A percentile compares a stretch with the other conserved stretches of the same genome.
Evolutionary conservation across 2,113 vertebrate species (phyloP).

Genomic region (Procavia capensis): DNA sequence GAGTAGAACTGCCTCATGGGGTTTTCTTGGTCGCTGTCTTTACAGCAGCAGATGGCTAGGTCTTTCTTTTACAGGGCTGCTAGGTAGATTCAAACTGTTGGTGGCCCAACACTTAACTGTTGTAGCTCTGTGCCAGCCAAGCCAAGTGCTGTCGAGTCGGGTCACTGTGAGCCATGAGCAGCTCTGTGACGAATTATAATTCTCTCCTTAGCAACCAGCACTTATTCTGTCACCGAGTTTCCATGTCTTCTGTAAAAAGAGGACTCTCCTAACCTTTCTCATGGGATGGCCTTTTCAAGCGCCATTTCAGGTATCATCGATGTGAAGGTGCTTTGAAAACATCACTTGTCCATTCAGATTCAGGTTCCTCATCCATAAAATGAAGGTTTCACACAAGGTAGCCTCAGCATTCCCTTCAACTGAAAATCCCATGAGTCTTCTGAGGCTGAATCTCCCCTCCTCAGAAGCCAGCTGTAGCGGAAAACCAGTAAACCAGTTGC

Average conservation of each 20-base stretch:
- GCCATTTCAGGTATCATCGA: neutral
- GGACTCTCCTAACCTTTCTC: neutral
- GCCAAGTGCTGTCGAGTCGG: no score
- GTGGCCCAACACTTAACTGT: no score
- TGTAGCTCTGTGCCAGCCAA: no score
- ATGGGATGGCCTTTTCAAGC: neutral
- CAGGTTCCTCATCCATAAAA: neutral
- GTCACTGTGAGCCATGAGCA: no score
- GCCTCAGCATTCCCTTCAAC: neutral
- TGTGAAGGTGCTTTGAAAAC: neutral
- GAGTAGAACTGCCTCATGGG: no score
- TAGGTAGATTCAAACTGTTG: no score
- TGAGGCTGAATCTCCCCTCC: neutral
- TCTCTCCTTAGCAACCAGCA: neutral
- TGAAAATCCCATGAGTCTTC: neutral
- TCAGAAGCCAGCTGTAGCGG: neutral
- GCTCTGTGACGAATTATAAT: rapidly evolving
- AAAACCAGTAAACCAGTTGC: no score
- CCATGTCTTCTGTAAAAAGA: neutral
- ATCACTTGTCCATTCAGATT: neutral
- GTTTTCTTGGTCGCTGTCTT: no score
- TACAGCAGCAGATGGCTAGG: no score
- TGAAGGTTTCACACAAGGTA: neutral
- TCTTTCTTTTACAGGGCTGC: no score
- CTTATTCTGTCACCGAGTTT: neutral